These are phyloP conservation scores for Lobophora halterata DNA, from an alignment of 2,888 invertebrate species.

Conservation along the genomic window DNA sequence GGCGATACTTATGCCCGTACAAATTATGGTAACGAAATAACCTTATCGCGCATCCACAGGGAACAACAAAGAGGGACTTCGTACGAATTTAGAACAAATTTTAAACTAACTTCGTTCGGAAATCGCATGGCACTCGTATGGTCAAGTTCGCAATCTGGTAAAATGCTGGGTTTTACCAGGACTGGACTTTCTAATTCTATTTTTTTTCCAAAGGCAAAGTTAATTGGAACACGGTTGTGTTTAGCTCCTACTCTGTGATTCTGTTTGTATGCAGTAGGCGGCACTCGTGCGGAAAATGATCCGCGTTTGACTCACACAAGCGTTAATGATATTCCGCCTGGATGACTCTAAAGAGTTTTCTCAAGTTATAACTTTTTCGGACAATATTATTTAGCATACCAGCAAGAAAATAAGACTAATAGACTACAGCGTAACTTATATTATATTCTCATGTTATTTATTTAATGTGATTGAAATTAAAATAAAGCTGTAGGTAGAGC, in stretches of 20 bases:
- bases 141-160: slow-evolving; percentile 43
- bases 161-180: slow-evolving; percentile 43
- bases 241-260: slow-evolving; percentile 49
- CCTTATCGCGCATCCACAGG: slow-evolving; percentile 47
- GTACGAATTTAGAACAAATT: slow-evolving; percentile 51
- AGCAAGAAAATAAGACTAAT: too few species aligned
- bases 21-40: slow-evolving; percentile 43
- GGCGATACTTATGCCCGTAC: slow-evolving; percentile 38
- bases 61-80: slow-evolving; percentile 44
- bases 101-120: slow-evolving; percentile 51
- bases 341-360: slow-evolving; percentile 30
- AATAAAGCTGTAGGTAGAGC: too few species aligned
- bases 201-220: slow-evolving; percentile 40
- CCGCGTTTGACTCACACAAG: slow-evolving; percentile 43
- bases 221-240: slow-evolving; percentile 47
- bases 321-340: slow-evolving; percentile 43
- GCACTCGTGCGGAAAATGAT: slow-evolving; percentile 49
- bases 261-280: slow-evolving; percentile 48
- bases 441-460: too few species aligned
- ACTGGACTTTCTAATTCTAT: slow-evolving; percentile 38
- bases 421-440: too few species aligned
- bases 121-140: slow-evolving; percentile 44
- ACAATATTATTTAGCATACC: too few species aligned
- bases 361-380: slow-evolving; percentile 14
- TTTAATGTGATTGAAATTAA: too few species aligned